These are phyloP conservation scores for Sandelia bainsii DNA, from an alignment of 2,797 vertebrate species.

Conservation along the genomic window DNA sequence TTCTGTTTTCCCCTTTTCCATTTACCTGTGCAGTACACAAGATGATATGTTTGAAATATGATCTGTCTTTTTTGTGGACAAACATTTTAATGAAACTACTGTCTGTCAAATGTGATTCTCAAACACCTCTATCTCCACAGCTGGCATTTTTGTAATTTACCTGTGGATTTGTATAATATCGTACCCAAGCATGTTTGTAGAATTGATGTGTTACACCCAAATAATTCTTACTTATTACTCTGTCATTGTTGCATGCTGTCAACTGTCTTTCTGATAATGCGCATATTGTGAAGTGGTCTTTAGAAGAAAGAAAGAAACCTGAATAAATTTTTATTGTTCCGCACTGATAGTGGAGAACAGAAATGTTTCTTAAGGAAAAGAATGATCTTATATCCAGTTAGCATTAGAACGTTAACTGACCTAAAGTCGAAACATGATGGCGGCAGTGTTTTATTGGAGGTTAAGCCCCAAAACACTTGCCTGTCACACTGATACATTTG, in stretches of 20 bases:
- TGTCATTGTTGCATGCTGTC: background rate
- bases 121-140: conserved; percentile 18
- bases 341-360: too few species aligned
- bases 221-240: conserved; percentile 4
- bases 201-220: background rate
- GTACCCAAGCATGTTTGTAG: background rate
- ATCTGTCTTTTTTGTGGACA: too few species aligned
- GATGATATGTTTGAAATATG: too few species aligned
- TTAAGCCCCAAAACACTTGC: conserved; percentile 28
- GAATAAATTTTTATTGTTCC: too few species aligned
- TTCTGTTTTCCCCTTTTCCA: too few species aligned
- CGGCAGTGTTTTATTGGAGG: conserved; percentile 47
- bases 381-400: background rate
- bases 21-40: background rate
- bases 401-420: conserved; percentile 23
- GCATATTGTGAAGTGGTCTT: conserved; percentile 26
- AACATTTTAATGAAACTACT: background rate
- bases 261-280: background rate
- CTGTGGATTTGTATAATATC: conserved; percentile 6
- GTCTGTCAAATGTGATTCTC: background rate
- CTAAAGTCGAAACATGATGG: conserved; percentile 49
- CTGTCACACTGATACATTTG: conserved; percentile 62
- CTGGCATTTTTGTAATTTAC: conserved; percentile 7
- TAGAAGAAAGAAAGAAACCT: conserved; percentile 1
- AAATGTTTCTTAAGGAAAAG: background rate